Evolutionary conservation across 2,113 vertebrate genomes (phyloP).

Genomic region (Phalacrocorax aristotelis): DNA sequence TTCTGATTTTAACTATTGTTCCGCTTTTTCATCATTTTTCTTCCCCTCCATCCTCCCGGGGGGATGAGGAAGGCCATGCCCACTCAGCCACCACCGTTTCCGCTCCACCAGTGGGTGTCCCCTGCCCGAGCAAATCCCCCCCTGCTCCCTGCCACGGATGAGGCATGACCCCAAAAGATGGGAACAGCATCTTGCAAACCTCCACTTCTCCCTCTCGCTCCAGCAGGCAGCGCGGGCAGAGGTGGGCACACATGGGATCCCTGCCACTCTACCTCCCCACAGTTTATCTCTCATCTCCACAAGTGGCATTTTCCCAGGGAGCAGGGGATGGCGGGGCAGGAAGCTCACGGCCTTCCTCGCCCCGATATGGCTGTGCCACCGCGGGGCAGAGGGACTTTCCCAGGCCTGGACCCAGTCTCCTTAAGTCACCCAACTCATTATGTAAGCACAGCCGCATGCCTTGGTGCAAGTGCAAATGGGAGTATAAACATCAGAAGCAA

Average conservation of each 20-base stretch:
- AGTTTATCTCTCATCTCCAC: neutral
- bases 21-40: neutral
- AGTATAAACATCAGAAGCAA: neutral
- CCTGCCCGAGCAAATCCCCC: accelerated
- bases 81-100: neutral
- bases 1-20: neutral
- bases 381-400: neutral
- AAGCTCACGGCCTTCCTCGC: neutral
- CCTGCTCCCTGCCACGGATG: neutral
- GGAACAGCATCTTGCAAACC: neutral
- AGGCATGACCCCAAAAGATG: neutral
- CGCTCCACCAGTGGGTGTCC: neutral
- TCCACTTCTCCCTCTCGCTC: neutral
- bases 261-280: accelerated
- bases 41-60: neutral
- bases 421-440: neutral
- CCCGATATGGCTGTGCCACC: neutral
- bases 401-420: neutral
- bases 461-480: accelerated
- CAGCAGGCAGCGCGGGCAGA: neutral
- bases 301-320: accelerated
- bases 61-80: neutral
- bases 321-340: accelerated
- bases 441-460: neutral
- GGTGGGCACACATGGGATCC: accelerated